These are phyloP conservation scores for Scaptomyza cyrtandrae DNA, from an alignment of 2,888 invertebrate genomes.

Conservation along the genomic window DNA sequence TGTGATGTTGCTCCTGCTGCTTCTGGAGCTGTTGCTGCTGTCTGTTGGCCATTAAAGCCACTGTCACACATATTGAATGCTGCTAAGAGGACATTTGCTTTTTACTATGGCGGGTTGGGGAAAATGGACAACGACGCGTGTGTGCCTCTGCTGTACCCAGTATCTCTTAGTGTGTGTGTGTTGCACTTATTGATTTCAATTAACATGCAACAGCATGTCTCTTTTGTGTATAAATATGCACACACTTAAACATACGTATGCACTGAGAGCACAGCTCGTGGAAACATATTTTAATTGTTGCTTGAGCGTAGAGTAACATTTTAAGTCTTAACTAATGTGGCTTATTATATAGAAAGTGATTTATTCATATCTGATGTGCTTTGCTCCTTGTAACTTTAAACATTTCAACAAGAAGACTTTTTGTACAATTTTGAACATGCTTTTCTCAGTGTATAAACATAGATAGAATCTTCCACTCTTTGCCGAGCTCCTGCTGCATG, in stretches of 20 bases:
- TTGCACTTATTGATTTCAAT: conserved; percentile 80
- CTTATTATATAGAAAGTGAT: too few species aligned
- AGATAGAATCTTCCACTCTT: conserved; percentile 33
- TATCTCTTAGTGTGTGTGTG: conserved; percentile 34
- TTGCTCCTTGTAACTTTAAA: too few species aligned
- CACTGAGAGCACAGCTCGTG: background rate
- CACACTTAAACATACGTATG: conserved; percentile 20
- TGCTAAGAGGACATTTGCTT: conserved; percentile 1
- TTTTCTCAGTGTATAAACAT: background rate
- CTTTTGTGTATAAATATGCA: conserved; percentile 55
- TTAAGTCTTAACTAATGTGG: too few species aligned
- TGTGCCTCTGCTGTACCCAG: conserved; percentile 2
- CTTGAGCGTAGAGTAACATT: too few species aligned
- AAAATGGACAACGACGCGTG: background rate
- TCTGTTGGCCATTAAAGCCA: conserved; percentile 63
- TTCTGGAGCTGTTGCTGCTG: conserved; percentile 57
- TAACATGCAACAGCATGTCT: conserved; percentile 81
- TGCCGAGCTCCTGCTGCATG: conserved; percentile 53
- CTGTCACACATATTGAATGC: conserved; percentile 55
- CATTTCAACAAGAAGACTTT: too few species aligned
- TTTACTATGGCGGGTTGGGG: background rate
- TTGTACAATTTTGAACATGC: too few species aligned
- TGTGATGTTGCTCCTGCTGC: conserved; percentile 68
- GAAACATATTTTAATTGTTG: background rate
- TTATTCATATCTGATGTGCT: too few species aligned